phyloP scores from a whole-genome alignment of 2,113 vertebrate genomes.

The Echinops telfairi region DNA sequence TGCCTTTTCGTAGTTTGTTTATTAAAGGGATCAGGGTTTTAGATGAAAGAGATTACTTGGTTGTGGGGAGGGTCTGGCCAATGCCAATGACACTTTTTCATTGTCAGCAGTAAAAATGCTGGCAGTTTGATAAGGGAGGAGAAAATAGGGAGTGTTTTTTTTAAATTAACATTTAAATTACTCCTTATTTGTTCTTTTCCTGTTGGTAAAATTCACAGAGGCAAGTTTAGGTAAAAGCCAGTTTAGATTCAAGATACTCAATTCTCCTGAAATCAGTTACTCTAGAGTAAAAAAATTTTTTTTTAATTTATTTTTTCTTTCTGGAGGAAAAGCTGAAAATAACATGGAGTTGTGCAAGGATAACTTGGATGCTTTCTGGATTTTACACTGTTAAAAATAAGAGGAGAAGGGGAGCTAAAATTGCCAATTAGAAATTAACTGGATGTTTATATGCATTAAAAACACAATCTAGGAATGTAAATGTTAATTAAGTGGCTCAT shows the following conservation, averaged over 20 bases:
- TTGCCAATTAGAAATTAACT: constrained; percentile 66
- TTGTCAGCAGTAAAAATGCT: constrained; percentile 89
- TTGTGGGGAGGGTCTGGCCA: constrained; percentile 86
- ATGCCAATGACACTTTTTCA: constrained; percentile 88
- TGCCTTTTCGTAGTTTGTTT: constrained; percentile 93
- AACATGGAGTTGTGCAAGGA: constrained; percentile 58
- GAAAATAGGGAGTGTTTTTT: constrained; percentile 87
- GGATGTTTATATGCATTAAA: constrained; percentile 54
- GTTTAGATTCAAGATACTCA: constrained; percentile 84
- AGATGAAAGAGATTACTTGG: constrained; percentile 92
- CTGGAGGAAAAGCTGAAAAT: constrained; percentile 69
- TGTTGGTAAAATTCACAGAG: constrained; percentile 88
- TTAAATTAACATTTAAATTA: constrained; percentile 93
- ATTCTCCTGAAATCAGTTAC: constrained; percentile 80
- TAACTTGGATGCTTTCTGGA: constrained; percentile 81
- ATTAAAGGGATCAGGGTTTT: constrained; percentile 92
- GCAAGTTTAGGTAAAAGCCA: constrained; percentile 88
- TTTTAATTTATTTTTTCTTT: constrained; percentile 4
- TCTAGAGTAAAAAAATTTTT: not conserved
- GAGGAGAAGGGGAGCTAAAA: constrained; percentile 54
- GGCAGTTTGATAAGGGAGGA: constrained; percentile 91
- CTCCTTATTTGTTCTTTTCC: constrained; percentile 88
- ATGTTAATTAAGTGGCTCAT: constrained; percentile 75
- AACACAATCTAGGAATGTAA: too few relatives aligned
- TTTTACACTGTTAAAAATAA: constrained; percentile 72